These are phyloP conservation scores for Clivina fossor DNA, from an alignment of 2,888 invertebrate genomes.

Conservation along the genomic window DNA sequence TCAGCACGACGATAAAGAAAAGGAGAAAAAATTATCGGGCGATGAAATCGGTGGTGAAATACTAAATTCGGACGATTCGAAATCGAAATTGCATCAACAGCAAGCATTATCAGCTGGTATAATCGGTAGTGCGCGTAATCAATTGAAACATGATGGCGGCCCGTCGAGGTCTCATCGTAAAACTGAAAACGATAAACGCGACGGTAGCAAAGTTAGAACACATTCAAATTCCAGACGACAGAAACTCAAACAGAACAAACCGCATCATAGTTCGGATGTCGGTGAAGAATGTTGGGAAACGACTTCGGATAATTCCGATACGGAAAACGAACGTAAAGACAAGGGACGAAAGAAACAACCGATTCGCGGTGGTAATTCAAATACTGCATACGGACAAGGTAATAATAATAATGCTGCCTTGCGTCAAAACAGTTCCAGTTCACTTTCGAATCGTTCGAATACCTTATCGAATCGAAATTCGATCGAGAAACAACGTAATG, in stretches of 20 bases:
- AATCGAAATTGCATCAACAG: slow-evolving; percentile 67
- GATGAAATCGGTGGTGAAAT: slow-evolving; percentile 43
- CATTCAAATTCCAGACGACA: slow-evolving; percentile 42
- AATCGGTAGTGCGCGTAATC: slow-evolving; percentile 52
- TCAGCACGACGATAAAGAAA: slow-evolving; percentile 49
- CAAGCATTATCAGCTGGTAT: slow-evolving; percentile 70
- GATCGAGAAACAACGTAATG: slow-evolving; percentile 10
- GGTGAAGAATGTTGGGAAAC: slow-evolving; percentile 77
- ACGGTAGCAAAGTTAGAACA: slow-evolving; percentile 43
- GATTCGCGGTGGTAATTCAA: slow-evolving; percentile 42
- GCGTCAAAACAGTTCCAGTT: slow-evolving; percentile 17
- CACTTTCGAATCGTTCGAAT: slow-evolving; percentile 24
- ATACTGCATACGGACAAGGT: slow-evolving; percentile 21
- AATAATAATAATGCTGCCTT: slow-evolving; percentile 45
- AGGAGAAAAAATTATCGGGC: slow-evolving; percentile 45
- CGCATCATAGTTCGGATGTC: slow-evolving; percentile 43
- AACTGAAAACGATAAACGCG: slow-evolving; percentile 35
- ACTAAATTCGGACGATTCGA: slow-evolving; percentile 59
- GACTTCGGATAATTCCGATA: slow-evolving; percentile 79
- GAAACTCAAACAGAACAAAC: slow-evolving; percentile 41
- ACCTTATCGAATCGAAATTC: slow-evolving; percentile 23
- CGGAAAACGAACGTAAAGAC: slow-evolving; percentile 52
- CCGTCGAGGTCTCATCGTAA: slow-evolving; percentile 42
- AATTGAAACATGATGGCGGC: slow-evolving; percentile 35
- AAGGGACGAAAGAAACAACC: slow-evolving; percentile 44